phyloP scores from a whole-genome alignment of 2,113 vertebrate genomes.

The Chauna torquata region DNA sequence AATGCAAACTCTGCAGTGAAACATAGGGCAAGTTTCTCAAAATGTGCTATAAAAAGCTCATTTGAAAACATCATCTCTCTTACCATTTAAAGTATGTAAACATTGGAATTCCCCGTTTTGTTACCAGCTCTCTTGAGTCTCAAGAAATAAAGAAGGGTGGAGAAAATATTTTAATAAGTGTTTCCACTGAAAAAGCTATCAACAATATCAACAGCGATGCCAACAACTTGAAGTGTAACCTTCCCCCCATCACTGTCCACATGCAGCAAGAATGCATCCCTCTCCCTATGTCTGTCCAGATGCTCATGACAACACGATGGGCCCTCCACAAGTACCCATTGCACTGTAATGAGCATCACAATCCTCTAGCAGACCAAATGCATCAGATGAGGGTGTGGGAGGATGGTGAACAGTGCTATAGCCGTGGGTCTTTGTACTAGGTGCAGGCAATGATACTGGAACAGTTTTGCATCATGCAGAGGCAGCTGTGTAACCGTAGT shows the following conservation, averaged over 20 bases:
- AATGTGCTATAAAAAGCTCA: not conserved
- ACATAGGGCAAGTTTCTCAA: not conserved
- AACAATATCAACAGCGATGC: not conserved
- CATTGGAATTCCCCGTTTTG: not conserved
- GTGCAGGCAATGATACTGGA: not conserved
- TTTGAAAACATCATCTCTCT: not conserved
- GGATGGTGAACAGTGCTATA: not conserved
- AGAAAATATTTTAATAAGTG: slow-evolving; percentile 6
- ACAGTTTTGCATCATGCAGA: not conserved
- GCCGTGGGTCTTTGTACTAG: not conserved
- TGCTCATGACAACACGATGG: not conserved
- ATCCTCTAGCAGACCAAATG: not conserved
- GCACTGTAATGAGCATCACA: not conserved
- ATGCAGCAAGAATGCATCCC: not conserved
- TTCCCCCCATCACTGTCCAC: accelerated
- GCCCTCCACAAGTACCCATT: not conserved
- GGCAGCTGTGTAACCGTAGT: not conserved
- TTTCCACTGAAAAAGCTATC: slow-evolving; percentile 16
- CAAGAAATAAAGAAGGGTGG: not conserved
- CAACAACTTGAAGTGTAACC: not conserved
- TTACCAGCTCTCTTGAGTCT: not conserved
- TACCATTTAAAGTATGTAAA: not conserved
- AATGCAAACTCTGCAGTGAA: not conserved
- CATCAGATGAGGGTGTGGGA: not conserved
- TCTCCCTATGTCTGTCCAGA: not conserved